Conservation (phyloP, 2,888 invertebrate species). For the Zygothrica quintamaculata region DNA sequence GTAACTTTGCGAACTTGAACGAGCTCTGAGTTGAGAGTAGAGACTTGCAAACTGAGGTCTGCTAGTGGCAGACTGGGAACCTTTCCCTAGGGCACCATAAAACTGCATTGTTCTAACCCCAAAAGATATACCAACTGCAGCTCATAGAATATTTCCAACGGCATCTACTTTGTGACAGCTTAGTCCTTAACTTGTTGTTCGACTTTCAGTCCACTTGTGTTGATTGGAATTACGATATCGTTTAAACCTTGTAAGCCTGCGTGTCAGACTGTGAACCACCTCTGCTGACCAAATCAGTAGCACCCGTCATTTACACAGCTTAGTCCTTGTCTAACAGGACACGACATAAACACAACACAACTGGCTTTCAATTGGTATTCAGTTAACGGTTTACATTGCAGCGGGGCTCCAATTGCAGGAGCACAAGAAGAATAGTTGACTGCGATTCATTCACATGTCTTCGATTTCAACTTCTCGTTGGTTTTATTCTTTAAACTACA, state of each 20-base stretch:
- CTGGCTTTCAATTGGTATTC: conserved; percentile 47
- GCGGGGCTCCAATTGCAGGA: conserved; percentile 24
- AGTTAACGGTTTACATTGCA: conserved; percentile 23
- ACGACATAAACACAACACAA: conserved; percentile 39
- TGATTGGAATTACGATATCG: conserved; percentile 53
- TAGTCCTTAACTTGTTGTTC: conserved; percentile 27
- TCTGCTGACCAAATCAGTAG: conserved; percentile 22
- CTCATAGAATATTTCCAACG: conserved; percentile 6
- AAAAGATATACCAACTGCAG: conserved; percentile 23
- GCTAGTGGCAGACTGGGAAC: not conserved
- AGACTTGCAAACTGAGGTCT: not conserved
- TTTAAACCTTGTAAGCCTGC: conserved; percentile 39
- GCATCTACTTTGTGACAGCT: conserved; percentile 11
- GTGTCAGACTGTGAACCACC: conserved; percentile 39
- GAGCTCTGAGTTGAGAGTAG: conserved; percentile 14
- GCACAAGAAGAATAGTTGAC: conserved; percentile 8
- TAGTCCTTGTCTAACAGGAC: conserved; percentile 61
- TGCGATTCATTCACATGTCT: conserved; percentile 18
- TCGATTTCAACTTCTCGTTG: conserved; percentile 59
- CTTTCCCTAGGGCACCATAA: conserved; percentile 5
- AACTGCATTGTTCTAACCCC: conserved; percentile 49
- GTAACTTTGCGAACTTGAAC: conserved; percentile 49
- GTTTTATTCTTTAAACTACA: conserved; percentile 42
- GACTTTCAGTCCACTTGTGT: conserved; percentile 18
- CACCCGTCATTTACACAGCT: conserved; percentile 49